Conservation (phyloP, 2,888 invertebrate species). For the Meta bourneti region DNA sequence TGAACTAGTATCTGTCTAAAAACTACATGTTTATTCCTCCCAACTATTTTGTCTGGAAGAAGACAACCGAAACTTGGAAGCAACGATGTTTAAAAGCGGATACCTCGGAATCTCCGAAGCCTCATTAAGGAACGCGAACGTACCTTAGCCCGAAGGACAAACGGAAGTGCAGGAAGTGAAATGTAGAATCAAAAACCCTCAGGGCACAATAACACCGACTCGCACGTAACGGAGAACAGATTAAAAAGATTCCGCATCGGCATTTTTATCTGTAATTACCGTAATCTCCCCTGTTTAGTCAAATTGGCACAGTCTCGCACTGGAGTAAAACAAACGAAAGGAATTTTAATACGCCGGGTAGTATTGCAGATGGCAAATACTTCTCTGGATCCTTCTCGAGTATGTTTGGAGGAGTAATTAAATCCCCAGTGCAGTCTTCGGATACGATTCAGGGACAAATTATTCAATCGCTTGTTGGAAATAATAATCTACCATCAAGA, state of each 20-base stretch:
- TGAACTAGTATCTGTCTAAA: too few relatives aligned
- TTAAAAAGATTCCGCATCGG: constrained; percentile 8
- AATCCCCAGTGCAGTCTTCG: neutral
- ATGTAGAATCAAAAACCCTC: neutral
- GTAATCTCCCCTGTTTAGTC: constrained; percentile 8
- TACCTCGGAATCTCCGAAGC: neutral
- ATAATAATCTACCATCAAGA: neutral
- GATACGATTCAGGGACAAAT: neutral
- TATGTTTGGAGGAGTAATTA: neutral
- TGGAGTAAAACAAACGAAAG: neutral
- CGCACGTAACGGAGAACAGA: neutral
- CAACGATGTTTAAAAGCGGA: too few relatives aligned
- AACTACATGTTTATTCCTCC: too few relatives aligned
- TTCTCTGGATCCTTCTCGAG: too few relatives aligned
- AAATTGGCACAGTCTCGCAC: neutral
- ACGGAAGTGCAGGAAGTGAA: neutral
- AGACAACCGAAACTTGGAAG: too few relatives aligned
- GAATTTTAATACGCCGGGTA: neutral
- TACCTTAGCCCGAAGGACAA: neutral
- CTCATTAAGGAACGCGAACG: neutral
- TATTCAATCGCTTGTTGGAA: neutral
- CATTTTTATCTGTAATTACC: constrained; percentile 22
- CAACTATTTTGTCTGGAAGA: too few relatives aligned
- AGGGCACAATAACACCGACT: neutral
- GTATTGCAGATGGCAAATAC: neutral